Percentiles rank a stretch among this genome's conserved stretches.
Evolutionary conservation across 2,797 vertebrate genomes (phyloP).

Genomic region (Coccyzus lansbergi): DNA sequence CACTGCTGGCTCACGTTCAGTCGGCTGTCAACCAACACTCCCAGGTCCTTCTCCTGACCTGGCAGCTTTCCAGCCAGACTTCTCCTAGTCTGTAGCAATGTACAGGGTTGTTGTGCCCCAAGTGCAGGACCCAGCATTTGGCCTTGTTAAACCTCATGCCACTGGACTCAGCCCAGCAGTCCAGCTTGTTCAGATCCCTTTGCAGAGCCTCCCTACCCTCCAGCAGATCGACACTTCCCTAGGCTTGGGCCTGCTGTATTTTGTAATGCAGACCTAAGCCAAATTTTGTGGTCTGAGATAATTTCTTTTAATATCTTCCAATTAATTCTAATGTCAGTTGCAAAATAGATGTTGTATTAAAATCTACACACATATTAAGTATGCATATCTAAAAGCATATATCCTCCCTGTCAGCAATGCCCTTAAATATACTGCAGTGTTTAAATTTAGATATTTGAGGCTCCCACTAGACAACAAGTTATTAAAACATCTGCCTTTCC

Average conservation of each 20-base stretch:
- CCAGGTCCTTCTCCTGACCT: too few relatives aligned
- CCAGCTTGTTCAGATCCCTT: too few relatives aligned
- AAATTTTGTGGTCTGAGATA: background rate
- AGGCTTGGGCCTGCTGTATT: background rate
- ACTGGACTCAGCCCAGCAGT: too few relatives aligned
- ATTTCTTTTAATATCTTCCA: background rate
- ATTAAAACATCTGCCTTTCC: conserved; percentile 86
- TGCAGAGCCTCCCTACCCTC: too few relatives aligned
- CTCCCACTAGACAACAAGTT: conserved; percentile 76
- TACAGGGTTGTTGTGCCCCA: too few relatives aligned
- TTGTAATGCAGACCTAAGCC: background rate
- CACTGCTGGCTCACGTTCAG: too few relatives aligned
- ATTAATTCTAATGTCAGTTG: conserved; percentile 21
- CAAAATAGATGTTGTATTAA: background rate
- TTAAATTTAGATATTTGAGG: conserved; percentile 75
- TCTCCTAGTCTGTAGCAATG: too few relatives aligned
- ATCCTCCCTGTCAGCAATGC: conserved; percentile 4
- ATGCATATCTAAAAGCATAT: conserved; percentile 8
- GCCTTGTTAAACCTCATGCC: too few relatives aligned
- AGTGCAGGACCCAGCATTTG: too few relatives aligned
- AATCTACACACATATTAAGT: background rate
- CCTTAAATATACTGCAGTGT: conserved; percentile 68
- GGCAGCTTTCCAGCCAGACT: too few relatives aligned
- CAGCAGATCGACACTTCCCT: too few relatives aligned
- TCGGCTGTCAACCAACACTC: too few relatives aligned